Conservation (phyloP, 2,888 invertebrate genomes). For the Nebria brevicollis region DNA sequence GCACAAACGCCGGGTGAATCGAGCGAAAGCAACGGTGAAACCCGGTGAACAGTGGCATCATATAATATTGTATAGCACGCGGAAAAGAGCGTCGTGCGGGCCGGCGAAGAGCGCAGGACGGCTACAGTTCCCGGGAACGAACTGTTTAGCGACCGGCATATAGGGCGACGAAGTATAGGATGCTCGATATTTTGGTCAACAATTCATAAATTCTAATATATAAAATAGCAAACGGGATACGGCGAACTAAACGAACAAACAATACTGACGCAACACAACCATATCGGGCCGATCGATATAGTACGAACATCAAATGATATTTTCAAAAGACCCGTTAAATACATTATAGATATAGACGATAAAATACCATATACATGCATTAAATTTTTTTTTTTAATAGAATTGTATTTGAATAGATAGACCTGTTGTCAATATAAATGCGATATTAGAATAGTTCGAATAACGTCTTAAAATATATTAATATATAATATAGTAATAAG, state of each 20-base stretch:
- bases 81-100: neutral
- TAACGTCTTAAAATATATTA: too few species aligned
- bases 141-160: neutral
- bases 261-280: neutral
- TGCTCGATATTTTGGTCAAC: conserved; percentile 26
- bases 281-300: neutral
- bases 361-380: neutral
- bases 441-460: neutral
- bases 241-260: neutral
- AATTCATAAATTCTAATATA: conserved; percentile 37
- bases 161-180: conserved; percentile 2
- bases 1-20: conserved; percentile 36
- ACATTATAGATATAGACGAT: neutral
- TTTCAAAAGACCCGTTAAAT: neutral
- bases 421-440: neutral
- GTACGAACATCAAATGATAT: neutral
- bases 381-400: neutral
- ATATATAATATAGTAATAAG: too few species aligned
- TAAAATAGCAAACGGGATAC: neutral
- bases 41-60: conserved; percentile 13
- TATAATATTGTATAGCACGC: neutral
- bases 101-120: neutral
- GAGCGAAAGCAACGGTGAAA: conserved; percentile 28
- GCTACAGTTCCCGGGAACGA: neutral
- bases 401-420: neutral